A percentile compares a stretch with the other conserved stretches of the same genome.
These are phyloP conservation scores for Adelges cooleyi DNA, from an alignment of 1,140 invertebrate genomes.

Conservation along the genomic window DNA sequence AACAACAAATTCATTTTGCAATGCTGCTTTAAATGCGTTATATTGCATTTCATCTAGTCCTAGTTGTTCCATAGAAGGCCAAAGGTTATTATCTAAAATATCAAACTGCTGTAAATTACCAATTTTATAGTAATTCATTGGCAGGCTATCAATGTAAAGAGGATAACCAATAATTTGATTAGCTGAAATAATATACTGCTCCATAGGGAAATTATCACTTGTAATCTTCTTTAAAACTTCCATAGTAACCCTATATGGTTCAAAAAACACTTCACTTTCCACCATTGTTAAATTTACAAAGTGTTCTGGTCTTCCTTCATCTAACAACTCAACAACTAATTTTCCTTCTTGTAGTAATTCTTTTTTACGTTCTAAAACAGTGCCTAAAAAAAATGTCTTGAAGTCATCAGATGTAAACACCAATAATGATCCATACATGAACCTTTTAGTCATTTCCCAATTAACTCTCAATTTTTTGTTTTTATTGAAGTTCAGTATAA, in stretches of 20 bases:
- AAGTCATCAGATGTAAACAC: constrained; percentile 58
- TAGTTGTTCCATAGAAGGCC: constrained; percentile 39
- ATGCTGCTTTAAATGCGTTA: constrained; percentile 45
- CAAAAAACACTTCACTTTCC: constrained; percentile 54
- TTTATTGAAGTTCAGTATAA: constrained; percentile 19
- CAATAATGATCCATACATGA: constrained; percentile 61
- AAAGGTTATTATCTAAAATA: constrained; percentile 37
- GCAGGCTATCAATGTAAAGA: constrained; percentile 30
- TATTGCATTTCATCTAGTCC: constrained; percentile 48
- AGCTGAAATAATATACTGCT: constrained; percentile 48
- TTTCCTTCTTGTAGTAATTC: constrained; percentile 41
- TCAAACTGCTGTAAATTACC: background rate
- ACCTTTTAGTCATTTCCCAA: constrained; percentile 43
- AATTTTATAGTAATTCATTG: constrained; percentile 9
- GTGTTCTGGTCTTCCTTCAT: constrained; percentile 38
- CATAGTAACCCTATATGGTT: constrained; percentile 53
- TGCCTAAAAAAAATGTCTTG: constrained; percentile 51
- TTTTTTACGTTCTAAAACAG: constrained; percentile 44
- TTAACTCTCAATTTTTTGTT: constrained; percentile 31
- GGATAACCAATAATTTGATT: constrained; percentile 31
- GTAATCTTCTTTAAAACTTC: constrained; percentile 46
- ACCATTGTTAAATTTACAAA: constrained; percentile 46
- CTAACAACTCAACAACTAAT: constrained; percentile 42
- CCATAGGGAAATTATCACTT: constrained; percentile 47
- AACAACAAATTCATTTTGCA: constrained; percentile 52